These are phyloP conservation scores for Hydroisotoma schaefferi DNA, from an alignment of 2,888 invertebrate genomes.

Conservation along the genomic window DNA sequence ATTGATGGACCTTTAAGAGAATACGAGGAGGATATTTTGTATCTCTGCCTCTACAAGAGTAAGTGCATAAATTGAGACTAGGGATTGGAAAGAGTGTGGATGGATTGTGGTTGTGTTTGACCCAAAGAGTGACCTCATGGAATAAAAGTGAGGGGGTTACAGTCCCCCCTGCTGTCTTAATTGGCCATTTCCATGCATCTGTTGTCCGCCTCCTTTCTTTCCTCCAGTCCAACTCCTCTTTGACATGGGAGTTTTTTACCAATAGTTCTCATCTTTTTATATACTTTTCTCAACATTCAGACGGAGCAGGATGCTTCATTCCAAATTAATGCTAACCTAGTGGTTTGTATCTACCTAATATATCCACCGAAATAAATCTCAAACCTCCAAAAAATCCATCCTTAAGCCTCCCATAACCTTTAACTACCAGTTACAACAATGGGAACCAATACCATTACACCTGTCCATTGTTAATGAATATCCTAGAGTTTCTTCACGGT, in stretches of 20 bases:
- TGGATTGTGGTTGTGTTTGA: constrained; percentile 47
- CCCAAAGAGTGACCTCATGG: constrained; percentile 48
- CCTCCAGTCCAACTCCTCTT: constrained; percentile 19
- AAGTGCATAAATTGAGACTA: constrained; percentile 46
- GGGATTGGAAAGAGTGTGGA: constrained; percentile 46
- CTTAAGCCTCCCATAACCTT: not conserved
- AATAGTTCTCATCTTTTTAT: constrained; percentile 17
- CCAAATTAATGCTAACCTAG: constrained; percentile 14
- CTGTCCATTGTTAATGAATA: constrained; percentile 1
- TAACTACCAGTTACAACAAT: not conserved
- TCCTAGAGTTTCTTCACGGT: not conserved
- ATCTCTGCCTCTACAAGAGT: constrained; percentile 14
- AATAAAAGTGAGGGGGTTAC: constrained; percentile 48
- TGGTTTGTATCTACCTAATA: no score
- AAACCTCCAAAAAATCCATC: constrained; percentile 3
- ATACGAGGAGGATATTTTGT: constrained; percentile 12
- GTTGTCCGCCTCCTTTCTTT: constrained; percentile 48
- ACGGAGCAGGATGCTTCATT: constrained; percentile 5
- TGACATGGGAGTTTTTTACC: constrained; percentile 15
- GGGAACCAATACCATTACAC: constrained; percentile 6
- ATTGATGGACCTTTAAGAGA: constrained; percentile 44
- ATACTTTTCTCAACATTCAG: not conserved
- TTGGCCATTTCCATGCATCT: constrained; percentile 49
- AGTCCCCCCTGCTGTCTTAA: constrained; percentile 48
- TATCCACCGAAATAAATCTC: constrained; percentile 7